phyloP scores from a whole-genome alignment of 2,797 vertebrate species.

The Atherinosoma microstoma region DNA sequence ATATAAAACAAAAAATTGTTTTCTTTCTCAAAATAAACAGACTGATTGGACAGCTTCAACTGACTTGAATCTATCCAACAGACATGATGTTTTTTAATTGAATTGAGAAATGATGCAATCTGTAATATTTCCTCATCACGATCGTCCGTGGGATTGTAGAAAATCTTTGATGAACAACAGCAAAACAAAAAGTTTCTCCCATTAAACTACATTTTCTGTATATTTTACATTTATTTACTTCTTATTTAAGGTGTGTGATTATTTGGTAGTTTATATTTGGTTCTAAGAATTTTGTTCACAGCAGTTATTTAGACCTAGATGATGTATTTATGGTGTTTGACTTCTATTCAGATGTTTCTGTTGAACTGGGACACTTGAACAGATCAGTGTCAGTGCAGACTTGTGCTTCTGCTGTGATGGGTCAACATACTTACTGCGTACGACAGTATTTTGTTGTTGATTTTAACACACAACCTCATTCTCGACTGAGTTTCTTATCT shows the following conservation, averaged over 20 bases:
- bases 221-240: not conserved
- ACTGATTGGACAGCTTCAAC: not conserved
- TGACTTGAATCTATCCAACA: not conserved
- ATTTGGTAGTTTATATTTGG: no score
- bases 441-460: not conserved
- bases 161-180: no score
- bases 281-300: no score
- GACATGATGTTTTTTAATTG: not conserved
- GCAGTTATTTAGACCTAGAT: no score
- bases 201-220: not conserved
- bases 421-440: not conserved
- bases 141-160: no score
- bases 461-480: not conserved
- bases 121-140: no score
- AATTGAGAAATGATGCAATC: no score
- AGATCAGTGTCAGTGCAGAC: not conserved
- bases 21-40: slow-evolving; percentile 28
- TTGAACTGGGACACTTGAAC: not conserved
- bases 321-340: no score
- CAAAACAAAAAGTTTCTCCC: no score
- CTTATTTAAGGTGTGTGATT: not conserved
- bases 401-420: no score
- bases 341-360: not conserved
- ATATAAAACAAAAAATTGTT: slow-evolving; percentile 43
- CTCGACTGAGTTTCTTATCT: not conserved